A percentile compares a stretch with the other conserved stretches of the same genome.
These are phyloP conservation scores for Micromussa lordhowensis DNA, from an alignment of 92 coral and sea anemone species.

Conservation along the genomic window DNA sequence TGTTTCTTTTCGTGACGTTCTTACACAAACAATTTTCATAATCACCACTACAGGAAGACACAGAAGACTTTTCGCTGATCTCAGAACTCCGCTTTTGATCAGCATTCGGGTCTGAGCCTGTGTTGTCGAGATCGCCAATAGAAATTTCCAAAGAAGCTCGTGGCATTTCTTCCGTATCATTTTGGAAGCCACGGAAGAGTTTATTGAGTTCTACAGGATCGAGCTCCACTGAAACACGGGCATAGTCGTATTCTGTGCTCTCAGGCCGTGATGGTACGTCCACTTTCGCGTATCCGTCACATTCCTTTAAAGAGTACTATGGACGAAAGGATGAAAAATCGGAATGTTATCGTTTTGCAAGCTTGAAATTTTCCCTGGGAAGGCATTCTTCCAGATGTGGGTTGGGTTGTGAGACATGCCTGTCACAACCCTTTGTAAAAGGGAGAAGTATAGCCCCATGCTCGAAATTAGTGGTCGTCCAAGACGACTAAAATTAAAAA, in stretches of 20 bases:
- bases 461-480: no score
- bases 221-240: conserved; percentile 14
- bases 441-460: no score
- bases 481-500: no score
- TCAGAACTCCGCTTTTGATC: neutral
- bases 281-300: conserved; percentile 31
- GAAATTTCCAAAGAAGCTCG: conserved; percentile 1
- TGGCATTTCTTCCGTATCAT: neutral
- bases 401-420: no score
- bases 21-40: conserved; percentile 7
- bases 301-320: conserved; percentile 7
- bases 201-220: conserved; percentile 12
- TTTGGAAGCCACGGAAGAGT: conserved; percentile 19
- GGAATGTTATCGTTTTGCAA: neutral
- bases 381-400: no score
- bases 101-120: neutral
- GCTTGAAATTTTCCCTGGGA: neutral
- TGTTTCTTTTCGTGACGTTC: neutral
- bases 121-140: conserved; percentile 6
- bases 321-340: neutral
- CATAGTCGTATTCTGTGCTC: conserved; percentile 28
- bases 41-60: neutral
- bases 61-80: neutral
- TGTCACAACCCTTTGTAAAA: no score
- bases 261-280: conserved; percentile 15